Percentiles rank a stretch among this genome's conserved stretches.
Conservation (phyloP, 2,113 vertebrate genomes). For the Beaufortia kweichowensis region DNA sequence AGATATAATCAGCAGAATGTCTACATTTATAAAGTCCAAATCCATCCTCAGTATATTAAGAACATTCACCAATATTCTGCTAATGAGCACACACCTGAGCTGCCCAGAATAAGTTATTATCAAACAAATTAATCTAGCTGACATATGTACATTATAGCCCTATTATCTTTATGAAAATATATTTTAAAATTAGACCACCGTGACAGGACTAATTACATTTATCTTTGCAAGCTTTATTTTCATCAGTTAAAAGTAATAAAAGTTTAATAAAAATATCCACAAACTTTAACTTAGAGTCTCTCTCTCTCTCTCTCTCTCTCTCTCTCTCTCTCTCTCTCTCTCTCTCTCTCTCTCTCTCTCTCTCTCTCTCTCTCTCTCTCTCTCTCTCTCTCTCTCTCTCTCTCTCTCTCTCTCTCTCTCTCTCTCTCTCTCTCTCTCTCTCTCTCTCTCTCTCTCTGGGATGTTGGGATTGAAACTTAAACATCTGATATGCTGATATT, state of each 20-base stretch:
- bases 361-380: no score
- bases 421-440: no score
- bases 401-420: no score
- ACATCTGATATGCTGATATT: constrained; percentile 28
- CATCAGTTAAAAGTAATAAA: constrained; percentile 27
- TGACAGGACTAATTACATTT: constrained; percentile 37
- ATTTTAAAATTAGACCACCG: constrained; percentile 23
- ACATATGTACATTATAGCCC: constrained; percentile 30
- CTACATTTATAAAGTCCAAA: constrained; percentile 21
- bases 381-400: no score
- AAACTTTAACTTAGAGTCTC: no score
- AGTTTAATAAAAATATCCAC: constrained; percentile 37
- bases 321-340: no score
- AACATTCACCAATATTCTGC: constrained; percentile 11
- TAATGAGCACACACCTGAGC: constrained; percentile 9
- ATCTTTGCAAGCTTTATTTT: constrained; percentile 32
- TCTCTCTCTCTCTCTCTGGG: no score
- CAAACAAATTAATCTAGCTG: constrained; percentile 3
- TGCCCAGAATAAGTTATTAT: constrained; percentile 28
- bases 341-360: no score
- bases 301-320: no score
- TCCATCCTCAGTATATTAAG: constrained; percentile 7
- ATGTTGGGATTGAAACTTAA: constrained; percentile 25
- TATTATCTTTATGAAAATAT: constrained; percentile 41
- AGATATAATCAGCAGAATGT: constrained; percentile 21